Evolutionary conservation across 64 coral and sea anemone genomes (phyloP).

Genomic region (Exaiptasia diaphana): DNA sequence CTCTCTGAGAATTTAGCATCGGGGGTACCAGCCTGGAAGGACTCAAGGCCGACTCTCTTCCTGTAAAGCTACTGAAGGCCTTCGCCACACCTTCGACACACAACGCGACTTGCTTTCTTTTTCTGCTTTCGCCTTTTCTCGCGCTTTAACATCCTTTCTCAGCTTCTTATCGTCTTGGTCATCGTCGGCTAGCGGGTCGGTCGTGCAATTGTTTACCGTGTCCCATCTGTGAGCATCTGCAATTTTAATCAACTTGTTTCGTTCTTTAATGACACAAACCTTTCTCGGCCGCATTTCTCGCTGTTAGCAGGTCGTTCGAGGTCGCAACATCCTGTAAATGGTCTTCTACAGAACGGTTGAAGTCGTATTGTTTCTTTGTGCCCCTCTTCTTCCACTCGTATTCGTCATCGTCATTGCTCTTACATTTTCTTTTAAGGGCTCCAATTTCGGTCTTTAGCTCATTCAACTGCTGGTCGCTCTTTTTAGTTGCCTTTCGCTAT

Average conservation of each 20-base stretch:
- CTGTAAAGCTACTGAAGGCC: not conserved
- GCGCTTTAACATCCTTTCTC: slow-evolving; percentile 6
- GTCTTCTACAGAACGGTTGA: not conserved
- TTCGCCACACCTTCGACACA: not conserved
- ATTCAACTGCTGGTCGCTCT: not conserved
- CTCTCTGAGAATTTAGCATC: not conserved
- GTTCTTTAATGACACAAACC: slow-evolving; percentile 6
- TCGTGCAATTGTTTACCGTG: not conserved
- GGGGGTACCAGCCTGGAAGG: not conserved
- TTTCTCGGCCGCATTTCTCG: not conserved
- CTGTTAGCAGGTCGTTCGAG: not conserved
- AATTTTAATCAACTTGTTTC: not conserved
- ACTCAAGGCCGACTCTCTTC: not conserved
- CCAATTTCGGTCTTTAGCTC: not conserved
- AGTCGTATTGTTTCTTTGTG: not conserved
- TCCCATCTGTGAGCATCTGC: slow-evolving; percentile 29
- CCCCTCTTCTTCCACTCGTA: not conserved
- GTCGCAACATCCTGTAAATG: not conserved
- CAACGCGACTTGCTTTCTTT: not conserved
- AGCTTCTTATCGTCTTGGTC: slow-evolving; percentile 16
- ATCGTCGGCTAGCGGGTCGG: not conserved
- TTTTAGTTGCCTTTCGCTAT: too few relatives aligned
- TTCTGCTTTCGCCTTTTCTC: not conserved
- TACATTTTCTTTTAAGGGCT: not conserved
- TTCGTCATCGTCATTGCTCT: not conserved